Base-by-base conservation (phyloP, 2,797 vertebrate species). In the Siniperca undulata region DNA sequence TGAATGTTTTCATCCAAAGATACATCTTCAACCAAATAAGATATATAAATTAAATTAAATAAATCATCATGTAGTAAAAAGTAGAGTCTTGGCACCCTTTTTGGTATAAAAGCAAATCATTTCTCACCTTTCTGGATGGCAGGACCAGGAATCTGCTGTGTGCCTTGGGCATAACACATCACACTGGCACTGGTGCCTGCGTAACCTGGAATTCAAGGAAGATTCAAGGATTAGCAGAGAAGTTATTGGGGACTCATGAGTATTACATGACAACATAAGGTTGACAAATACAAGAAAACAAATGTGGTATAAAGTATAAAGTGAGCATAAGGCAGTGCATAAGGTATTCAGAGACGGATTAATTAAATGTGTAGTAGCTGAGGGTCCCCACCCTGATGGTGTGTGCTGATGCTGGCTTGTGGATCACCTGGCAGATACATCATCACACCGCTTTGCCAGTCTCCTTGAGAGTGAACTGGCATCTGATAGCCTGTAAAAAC, bases 371-470 rank as follows among this genome's bases (percentile, higher is more conserved):
- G 42, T 8, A 34, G 40, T 0, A 12, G 22, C 17, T 38, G 19
- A 24, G 20, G 34, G 14, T 59, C 7, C 89, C 0, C 68, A 96
- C 96, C 93, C 40, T 95, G 94, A 78, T 93, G 92, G 22, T 90
- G 88, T 42, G 93, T 56, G 79, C 58, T 52, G 3, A 80, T 14
- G 80, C 85, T 74, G 70, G 40, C 80, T 64, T 95, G 94, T 4
- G 80, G 65, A 7, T 95, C 94, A 1, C 75, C 85, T 80, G 93
- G 94, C 79, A 89, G 67, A 88, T 96, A 96, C 84, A 93, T 91
- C 94, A 93, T 91, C 61, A 87, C 89, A 0, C 94, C 91, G 17
- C 91, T 93, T n/a, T 92, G 92, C 95, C 95, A 96, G 67, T 95
- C 94, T 60, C 77, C 92, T 60, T 95, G 93, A 42, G 94, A 82